Evolutionary conservation across 2,888 invertebrate genomes (phyloP).

Genomic region (Ennomos fuscantarius): DNA sequence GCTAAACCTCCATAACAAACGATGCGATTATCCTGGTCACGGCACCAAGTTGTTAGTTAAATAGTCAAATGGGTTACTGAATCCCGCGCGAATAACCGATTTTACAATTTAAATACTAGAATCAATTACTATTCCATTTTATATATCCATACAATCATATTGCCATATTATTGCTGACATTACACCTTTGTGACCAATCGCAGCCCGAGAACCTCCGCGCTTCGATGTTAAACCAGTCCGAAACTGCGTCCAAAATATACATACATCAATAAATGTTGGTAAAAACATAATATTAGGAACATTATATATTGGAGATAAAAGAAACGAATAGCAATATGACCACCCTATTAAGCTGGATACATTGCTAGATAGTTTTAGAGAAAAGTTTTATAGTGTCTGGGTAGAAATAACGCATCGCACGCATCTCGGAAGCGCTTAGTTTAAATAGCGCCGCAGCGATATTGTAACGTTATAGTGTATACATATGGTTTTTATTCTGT

Average conservation of each 20-base stretch:
- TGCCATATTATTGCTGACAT: slow-evolving; percentile 37
- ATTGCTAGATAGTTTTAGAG: slow-evolving; percentile 29
- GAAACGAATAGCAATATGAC: slow-evolving; percentile 43
- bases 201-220: slow-evolving; percentile 32
- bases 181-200: slow-evolving; percentile 41
- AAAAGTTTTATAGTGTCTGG: slow-evolving; percentile 8
- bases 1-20: slow-evolving; percentile 11
- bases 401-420: neutral
- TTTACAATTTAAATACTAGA: slow-evolving; percentile 53
- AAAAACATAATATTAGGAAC: slow-evolving; percentile 59
- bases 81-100: slow-evolving; percentile 40
- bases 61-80: slow-evolving; percentile 13
- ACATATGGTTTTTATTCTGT: too few species aligned
- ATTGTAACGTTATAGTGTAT: too few species aligned
- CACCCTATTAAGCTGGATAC: slow-evolving; percentile 49
- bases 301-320: slow-evolving; percentile 46
- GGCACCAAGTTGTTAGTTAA: slow-evolving; percentile 5
- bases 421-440: too few species aligned
- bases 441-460: too few species aligned
- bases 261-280: slow-evolving; percentile 35
- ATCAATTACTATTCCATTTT: slow-evolving; percentile 37
- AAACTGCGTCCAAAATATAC: slow-evolving; percentile 50
- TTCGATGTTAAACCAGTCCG: slow-evolving; percentile 38
- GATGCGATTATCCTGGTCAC: slow-evolving; percentile 1
- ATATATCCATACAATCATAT: slow-evolving; percentile 39